A percentile compares a stretch with the other conserved stretches of the same genome.
Conservation (phyloP, 2,888 invertebrate species). For the Atrina japonica region DNA sequence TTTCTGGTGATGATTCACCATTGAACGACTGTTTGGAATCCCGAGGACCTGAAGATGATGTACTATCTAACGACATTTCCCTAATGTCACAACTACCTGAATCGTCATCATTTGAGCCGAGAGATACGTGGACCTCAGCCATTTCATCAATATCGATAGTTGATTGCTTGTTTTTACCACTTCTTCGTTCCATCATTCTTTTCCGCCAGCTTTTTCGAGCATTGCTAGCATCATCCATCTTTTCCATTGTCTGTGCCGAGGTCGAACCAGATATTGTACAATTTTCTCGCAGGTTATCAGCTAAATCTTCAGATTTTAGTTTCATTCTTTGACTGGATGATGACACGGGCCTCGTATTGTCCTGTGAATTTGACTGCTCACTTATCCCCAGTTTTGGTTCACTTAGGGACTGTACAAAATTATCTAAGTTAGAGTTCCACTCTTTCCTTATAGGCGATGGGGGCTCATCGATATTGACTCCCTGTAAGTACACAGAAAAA, state of each 20-base stretch:
- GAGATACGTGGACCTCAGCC: slow-evolving; percentile 19
- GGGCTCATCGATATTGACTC: slow-evolving; percentile 62
- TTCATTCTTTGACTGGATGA: slow-evolving; percentile 27
- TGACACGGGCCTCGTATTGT: slow-evolving; percentile 17
- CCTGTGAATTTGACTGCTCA: slow-evolving; percentile 26
- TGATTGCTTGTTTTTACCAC: neutral
- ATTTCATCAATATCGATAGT: slow-evolving; percentile 31
- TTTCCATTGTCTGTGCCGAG: slow-evolving; percentile 18
- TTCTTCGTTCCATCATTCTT: slow-evolving; percentile 32
- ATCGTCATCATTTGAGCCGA: slow-evolving; percentile 27
- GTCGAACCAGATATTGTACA: slow-evolving; percentile 15
- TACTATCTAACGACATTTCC: slow-evolving; percentile 40
- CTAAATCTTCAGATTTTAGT: slow-evolving; percentile 23
- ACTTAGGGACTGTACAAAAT: slow-evolving; percentile 54
- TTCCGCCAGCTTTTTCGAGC: slow-evolving; percentile 26
- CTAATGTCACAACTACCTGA: slow-evolving; percentile 26
- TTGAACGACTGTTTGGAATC: slow-evolving; percentile 30
- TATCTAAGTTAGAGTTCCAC: slow-evolving; percentile 52
- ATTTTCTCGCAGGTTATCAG: slow-evolving; percentile 24
- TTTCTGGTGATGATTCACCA: slow-evolving; percentile 37
- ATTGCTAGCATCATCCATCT: slow-evolving; percentile 14
- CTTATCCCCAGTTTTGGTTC: slow-evolving; percentile 46
- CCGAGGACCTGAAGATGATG: slow-evolving; percentile 30
- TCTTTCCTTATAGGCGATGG: slow-evolving; percentile 50
- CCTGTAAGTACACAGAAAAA: slow-evolving; percentile 44